These are phyloP conservation scores for Acleris cristana DNA, from an alignment of 2,888 invertebrate species.

Conservation along the genomic window DNA sequence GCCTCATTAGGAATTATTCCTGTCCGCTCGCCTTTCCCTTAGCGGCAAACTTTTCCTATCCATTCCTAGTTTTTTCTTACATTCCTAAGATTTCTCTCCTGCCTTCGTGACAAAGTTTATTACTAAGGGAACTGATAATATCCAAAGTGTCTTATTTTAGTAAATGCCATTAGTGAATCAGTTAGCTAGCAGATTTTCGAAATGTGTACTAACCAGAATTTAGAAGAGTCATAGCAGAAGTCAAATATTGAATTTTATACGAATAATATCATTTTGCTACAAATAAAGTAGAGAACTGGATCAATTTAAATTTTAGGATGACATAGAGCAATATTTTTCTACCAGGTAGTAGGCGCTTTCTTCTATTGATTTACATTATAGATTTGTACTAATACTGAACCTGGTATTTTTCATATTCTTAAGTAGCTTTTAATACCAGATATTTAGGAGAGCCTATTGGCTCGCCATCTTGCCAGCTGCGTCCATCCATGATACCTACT, in stretches of 20 bases:
- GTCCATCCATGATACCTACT: conserved; percentile 77
- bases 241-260: conserved; percentile 57
- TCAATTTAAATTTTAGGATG: conserved; percentile 74
- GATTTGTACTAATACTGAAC: conserved; percentile 67
- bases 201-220: conserved; percentile 71
- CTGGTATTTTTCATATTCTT: conserved; percentile 72
- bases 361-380: conserved; percentile 68
- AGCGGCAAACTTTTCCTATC: conserved; percentile 53
- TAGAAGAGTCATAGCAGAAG: conserved; percentile 70
- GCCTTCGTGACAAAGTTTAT: conserved; percentile 58
- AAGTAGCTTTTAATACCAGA: conserved; percentile 69
- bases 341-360: conserved; percentile 78
- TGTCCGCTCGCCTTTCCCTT: conserved; percentile 42
- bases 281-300: conserved; percentile 63
- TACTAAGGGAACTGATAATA: conserved; percentile 75
- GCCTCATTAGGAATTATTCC: conserved; percentile 25
- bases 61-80: conserved; percentile 70
- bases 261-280: conserved; percentile 60
- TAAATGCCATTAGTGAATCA: conserved; percentile 77
- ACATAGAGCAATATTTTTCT: conserved; percentile 76
- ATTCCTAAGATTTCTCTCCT: conserved; percentile 68
- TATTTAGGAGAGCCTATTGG: conserved; percentile 55
- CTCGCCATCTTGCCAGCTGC: conserved; percentile 78
- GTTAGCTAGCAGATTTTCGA: conserved; percentile 79
- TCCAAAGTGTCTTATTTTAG: conserved; percentile 82